These are phyloP conservation scores for Morpho achilles DNA, from an alignment of 2,888 invertebrate genomes.

Conservation along the genomic window DNA sequence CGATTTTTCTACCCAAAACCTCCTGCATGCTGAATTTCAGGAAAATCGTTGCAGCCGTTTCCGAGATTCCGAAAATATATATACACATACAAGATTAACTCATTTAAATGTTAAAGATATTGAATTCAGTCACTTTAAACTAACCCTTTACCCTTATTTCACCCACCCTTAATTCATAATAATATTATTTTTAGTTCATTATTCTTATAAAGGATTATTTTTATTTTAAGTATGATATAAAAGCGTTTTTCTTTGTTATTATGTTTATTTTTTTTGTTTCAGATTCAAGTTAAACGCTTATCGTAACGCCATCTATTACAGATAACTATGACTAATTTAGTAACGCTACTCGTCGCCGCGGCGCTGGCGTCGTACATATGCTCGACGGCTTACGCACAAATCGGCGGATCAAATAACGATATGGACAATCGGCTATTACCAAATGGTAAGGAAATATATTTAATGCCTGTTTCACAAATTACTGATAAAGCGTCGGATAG, in stretches of 20 bases:
- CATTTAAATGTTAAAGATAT: too few species aligned
- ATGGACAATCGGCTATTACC: slow-evolving; percentile 53
- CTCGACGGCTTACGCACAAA: slow-evolving; percentile 42
- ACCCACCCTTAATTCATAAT: too few species aligned
- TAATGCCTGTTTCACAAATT: background rate
- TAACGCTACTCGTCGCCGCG: slow-evolving; percentile 58
- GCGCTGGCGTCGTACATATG: slow-evolving; percentile 58
- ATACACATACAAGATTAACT: too few species aligned
- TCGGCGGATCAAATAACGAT: slow-evolving; percentile 41
- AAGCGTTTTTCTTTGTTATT: background rate
- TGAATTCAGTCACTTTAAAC: too few species aligned
- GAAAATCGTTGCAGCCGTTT: too few species aligned
- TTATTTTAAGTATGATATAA: background rate
- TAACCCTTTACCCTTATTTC: too few species aligned
- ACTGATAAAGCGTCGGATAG: too few species aligned
- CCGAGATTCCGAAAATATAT: too few species aligned
- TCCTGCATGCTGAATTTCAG: too few species aligned
- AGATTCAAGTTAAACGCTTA: slow-evolving; percentile 18
- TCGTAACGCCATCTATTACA: slow-evolving; percentile 49
- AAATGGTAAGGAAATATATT: slow-evolving; percentile 39
- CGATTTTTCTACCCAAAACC: too few species aligned
- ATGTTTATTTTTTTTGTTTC: slow-evolving; percentile 18
- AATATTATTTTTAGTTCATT: too few species aligned
- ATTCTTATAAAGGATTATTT: too few species aligned
- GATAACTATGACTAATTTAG: slow-evolving; percentile 53